Base-by-base conservation (phyloP, 2,113 vertebrate genomes). In the Meriones unguiculatus region DNA sequence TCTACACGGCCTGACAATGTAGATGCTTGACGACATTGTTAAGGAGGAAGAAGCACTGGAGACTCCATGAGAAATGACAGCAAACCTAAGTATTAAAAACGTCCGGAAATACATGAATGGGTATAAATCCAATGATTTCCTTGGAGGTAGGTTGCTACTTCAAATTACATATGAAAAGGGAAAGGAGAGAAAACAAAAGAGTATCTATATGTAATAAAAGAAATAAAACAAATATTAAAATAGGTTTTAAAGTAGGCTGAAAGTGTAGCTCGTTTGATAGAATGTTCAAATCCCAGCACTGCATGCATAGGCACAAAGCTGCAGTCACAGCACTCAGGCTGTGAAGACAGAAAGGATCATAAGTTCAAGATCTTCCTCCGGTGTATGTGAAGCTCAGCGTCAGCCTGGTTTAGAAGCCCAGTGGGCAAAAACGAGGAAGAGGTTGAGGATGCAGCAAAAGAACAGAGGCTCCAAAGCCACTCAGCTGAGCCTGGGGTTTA, bases 101-200 rank as follows among this genome's bases (percentile, higher is more conserved):
- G 38, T 70, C 59, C 24, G 52, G 46, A 88, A 94, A 5, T 67
- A 87, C 25, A 65, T 41, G 22, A 62, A 62, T 65, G 75, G 24
- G 22, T n/a, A 86, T 73, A 93, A 65, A 65, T 50, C n/a, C 59
- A 89, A 35, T 72, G 41, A 77, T 4, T 76, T 65, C 62, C 30
- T 67, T 84, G 59, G 7, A 84, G 46, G 5, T 54, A 54, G 65
- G 32, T 50, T 91, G 2, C 67, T 85, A 88, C 22, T 87, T 87
- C 87, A 95, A 87, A 95, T 82, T 89, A 82, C 59, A 73, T 90
- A 59, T 52, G 2, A 25, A 18, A 93, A 87, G 13, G 88, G 12
- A 92, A 17, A 17, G 6, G 41, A 62, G 5, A 77, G 35, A 14
- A 57, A 70, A 86, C 9, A 69, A 94, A 81, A 52, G 3, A 17